Base-by-base conservation (phyloP, 2,113 vertebrate genomes). In the Jaculus jaculus region DNA sequence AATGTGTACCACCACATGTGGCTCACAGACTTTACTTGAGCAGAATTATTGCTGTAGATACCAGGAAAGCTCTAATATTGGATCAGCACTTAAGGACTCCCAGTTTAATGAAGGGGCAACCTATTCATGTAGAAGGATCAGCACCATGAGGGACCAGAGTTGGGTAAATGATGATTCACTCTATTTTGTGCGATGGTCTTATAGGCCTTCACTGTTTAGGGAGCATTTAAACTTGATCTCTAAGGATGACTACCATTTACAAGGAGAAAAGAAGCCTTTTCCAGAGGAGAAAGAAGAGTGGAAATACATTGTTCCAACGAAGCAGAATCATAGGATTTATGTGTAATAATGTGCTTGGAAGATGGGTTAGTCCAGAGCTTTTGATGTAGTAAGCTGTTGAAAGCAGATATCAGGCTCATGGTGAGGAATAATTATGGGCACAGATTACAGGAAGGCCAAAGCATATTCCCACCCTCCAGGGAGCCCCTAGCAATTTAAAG, bases 151-250 rank as follows among this genome's bases (percentile, higher is more conserved):
- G n/a, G 54, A 72, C 17, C 4, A 77, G 26, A 65, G 42, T 6
- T 2, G 39, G 3, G 0, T 10, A 24, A 54, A n/a, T 65, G 58
- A 60, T 37, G 79, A 84, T 20, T 83, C 63, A 12, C 16, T 20
- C 17, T 63, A 54, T 47, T 81, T 63, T 81, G 12, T 3, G 3
- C 13, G 12, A 63, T n/a, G 66, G 17, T 47, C 42, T 71, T 90
- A 26, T 60, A 71, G n/a, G 54, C 65, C 65, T 68, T 84, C 13
- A 54, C n/a, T 75, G 24, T 75, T 26, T 47, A 87, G 81, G 61
- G 54, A 87, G 63, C 66, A 81, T 34, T 89, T 90, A 58, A 91
- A 84, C 65, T 90, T 92, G n/a, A 90, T 79, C 63, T 69, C 94
- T 32, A 85, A 47, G 42, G 39, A 28, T 83, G 37, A 73, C 54